phyloP scores from a whole-genome alignment of 2,888 invertebrate genomes.

The Calameuta idolon region DNA sequence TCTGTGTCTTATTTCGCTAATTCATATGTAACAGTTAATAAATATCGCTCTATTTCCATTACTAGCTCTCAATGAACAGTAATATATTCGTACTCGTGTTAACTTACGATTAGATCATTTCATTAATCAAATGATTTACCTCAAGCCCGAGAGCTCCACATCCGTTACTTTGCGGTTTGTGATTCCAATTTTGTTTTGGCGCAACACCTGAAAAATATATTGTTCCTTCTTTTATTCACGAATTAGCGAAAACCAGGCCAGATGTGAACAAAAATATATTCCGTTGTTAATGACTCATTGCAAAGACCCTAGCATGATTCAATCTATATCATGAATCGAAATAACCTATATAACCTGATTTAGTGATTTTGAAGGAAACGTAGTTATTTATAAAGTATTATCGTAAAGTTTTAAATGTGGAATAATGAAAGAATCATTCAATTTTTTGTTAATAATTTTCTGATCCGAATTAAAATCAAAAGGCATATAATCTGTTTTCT shows the following conservation, averaged over 20 bases:
- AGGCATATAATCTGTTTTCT: not conserved
- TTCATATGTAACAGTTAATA: conserved; percentile 2
- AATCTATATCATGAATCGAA: not conserved
- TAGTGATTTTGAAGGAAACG: not conserved
- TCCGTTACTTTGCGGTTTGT: conserved; percentile 82
- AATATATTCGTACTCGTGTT: not conserved
- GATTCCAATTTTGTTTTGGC: conserved; percentile 79
- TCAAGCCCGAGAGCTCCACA: conserved; percentile 87
- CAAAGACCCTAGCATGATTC: not conserved
- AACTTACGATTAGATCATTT: conserved; percentile 57
- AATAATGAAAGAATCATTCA: not conserved
- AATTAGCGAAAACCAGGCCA: not conserved
- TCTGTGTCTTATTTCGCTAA: not conserved
- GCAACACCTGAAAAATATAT: conserved; percentile 70
- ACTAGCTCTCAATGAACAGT: not conserved
- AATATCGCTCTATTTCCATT: not conserved
- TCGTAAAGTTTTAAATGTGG: not conserved
- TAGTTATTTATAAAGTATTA: not conserved
- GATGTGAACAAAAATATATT: not conserved
- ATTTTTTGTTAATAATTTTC: not conserved
- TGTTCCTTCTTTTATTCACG: not conserved
- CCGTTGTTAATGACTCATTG: not conserved
- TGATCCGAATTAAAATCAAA: not conserved
- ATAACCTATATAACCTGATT: not conserved
- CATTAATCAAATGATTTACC: conserved; percentile 66